Base-by-base conservation (phyloP, 2,797 vertebrate genomes). In the Luscinia luscinia region DNA sequence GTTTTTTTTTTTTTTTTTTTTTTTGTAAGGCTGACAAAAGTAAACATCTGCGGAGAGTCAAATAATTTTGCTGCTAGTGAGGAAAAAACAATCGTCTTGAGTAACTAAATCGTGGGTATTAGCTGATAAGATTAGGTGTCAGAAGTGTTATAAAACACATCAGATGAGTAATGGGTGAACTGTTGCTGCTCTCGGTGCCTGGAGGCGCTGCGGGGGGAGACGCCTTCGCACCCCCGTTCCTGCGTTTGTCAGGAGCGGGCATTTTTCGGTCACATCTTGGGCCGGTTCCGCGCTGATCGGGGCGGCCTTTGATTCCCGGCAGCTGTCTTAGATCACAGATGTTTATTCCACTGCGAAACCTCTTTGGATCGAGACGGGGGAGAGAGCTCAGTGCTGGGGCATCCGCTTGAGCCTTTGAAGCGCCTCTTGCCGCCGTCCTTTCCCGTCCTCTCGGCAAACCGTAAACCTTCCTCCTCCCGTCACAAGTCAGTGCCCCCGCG, bases 271-370 rank as follows among this genome's bases (percentile, higher is more conserved):
- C 89, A 59, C 83, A 66, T 95, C 81, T 85, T 87, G 51, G n/a
- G 63, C 62, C 45, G 11, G 49, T 84, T 88, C 75, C 43, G 76
- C 81, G 69, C 69, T 73, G 85, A 75, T 84, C 62, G 86, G 84
- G 84, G 77, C 23, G 32, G 87, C 85, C 95, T 95, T 94, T 95
- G 95, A 93, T 90, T 94, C 51, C 62, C 59, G 49, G 93, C 96
- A 97, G 96, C 96, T 97, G 96, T 86, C 95, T 95, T 78, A 86
- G 84, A 95, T 97, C 96, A 96, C 85, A 90, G 90, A 90, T 97
- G 96, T 96, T 96, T 97, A 97, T 97, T 96, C 88, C 89, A 68
- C 80, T 34, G 88, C 54, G 94, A 95, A 96, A 90, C 64, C 66
- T 70, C 84, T 83, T 92, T 54, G 87, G 93, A 90, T 82, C 19